phyloP scores from a whole-genome alignment of 2,888 invertebrate genomes.

The Tinea pellionella region DNA sequence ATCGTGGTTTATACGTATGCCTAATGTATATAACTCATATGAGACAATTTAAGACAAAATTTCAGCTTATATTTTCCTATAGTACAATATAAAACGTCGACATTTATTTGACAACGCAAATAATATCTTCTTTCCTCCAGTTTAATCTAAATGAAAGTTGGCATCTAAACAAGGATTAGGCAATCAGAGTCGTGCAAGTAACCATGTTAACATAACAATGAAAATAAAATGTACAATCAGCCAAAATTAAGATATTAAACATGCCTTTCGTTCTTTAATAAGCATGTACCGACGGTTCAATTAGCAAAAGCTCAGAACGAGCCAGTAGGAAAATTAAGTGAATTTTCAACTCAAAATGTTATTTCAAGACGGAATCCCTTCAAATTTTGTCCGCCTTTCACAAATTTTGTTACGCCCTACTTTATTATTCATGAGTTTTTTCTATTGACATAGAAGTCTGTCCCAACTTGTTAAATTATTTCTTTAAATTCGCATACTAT shows the following conservation, averaged over 20 bases:
- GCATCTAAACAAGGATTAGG: neutral
- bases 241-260: neutral
- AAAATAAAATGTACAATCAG: neutral
- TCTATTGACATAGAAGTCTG: constrained; percentile 9
- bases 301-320: constrained; percentile 5
- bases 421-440: constrained; percentile 11
- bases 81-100: too few relatives aligned
- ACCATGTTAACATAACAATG: neutral
- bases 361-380: constrained; percentile 8
- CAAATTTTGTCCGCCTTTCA: constrained; percentile 6
- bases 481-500: neutral
- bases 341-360: constrained; percentile 9
- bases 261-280: neutral
- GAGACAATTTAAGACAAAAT: too few relatives aligned
- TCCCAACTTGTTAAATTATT: constrained; percentile 1
- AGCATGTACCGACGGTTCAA: constrained; percentile 2
- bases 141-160: neutral
- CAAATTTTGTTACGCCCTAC: constrained; percentile 8
- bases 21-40: too few relatives aligned
- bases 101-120: too few relatives aligned
- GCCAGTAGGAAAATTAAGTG: constrained; percentile 8
- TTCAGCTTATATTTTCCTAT: too few relatives aligned
- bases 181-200: neutral
- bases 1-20: too few relatives aligned
- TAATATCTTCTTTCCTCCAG: too few relatives aligned